Conservation (phyloP, 2,888 invertebrate genomes). For the Eurytoma adleriae region DNA sequence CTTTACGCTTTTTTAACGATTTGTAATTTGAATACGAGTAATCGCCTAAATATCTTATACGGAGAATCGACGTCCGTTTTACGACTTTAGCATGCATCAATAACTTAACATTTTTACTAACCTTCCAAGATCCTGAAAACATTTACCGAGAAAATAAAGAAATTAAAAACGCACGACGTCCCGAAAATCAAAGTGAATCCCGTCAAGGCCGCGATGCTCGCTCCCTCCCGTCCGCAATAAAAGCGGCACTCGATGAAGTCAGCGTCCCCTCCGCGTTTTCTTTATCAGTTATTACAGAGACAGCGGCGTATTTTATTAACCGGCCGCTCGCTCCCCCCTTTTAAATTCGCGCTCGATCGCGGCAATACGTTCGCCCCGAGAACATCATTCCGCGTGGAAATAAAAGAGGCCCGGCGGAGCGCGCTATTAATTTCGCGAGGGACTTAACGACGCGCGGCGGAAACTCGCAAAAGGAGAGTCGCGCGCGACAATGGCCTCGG, state of each 20-base stretch:
- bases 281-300: constrained; percentile 55
- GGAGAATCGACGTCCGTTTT: too few species aligned
- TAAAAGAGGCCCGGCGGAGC: constrained; percentile 41
- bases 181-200: constrained; percentile 17
- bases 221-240: too few species aligned
- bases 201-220: not conserved
- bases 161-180: not conserved
- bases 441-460: constrained; percentile 42
- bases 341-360: not conserved
- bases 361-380: constrained; percentile 34
- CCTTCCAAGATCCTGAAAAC: too few species aligned
- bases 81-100: too few species aligned
- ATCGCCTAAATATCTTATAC: too few species aligned
- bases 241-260: constrained; percentile 10
- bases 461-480: constrained; percentile 3
- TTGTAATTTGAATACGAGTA: too few species aligned
- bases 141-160: too few species aligned
- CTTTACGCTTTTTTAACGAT: too few species aligned
- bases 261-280: constrained; percentile 10
- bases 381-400: constrained; percentile 29
- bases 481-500: not conserved
- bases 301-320: constrained; percentile 47
- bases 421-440: constrained; percentile 49
- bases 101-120: too few species aligned
- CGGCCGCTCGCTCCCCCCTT: not conserved